Conservation (phyloP, 2,113 vertebrate species). For the Protobothrops mucrosquamatus region DNA sequence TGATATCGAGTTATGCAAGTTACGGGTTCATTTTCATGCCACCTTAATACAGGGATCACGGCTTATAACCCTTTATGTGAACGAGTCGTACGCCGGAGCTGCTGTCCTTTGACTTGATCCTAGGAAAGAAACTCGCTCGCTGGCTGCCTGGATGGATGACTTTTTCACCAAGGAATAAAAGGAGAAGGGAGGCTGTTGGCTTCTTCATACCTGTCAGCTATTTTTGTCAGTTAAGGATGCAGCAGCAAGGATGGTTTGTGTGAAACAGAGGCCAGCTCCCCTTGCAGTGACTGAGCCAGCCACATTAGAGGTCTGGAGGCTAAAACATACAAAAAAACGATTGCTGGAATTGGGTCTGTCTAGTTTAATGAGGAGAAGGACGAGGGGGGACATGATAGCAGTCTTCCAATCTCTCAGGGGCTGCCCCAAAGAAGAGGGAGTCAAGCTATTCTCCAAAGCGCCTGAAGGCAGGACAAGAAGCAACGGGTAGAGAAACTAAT, state of each 20-base stretch:
- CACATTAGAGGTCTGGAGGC: not conserved
- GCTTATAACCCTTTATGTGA: not conserved
- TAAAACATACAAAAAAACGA: too few relatives aligned
- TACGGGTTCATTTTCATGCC: not conserved
- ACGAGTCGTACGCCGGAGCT: not conserved
- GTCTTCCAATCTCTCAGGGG: too few relatives aligned
- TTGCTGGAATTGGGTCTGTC: too few relatives aligned
- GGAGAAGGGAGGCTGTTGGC: not conserved
- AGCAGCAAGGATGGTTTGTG: not conserved
- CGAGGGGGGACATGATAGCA: too few relatives aligned
- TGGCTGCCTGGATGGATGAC: not conserved
- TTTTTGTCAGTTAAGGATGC: not conserved
- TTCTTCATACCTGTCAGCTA: not conserved
- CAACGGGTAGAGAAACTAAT: too few relatives aligned
- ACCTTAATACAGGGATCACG: not conserved
- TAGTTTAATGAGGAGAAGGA: too few relatives aligned
- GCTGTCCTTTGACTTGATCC: not conserved
- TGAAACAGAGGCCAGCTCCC: not conserved
- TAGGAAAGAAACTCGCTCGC: not conserved
- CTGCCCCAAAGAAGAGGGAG: too few relatives aligned
- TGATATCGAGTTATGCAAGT: not conserved
- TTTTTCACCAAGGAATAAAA: not conserved
- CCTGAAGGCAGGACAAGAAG: too few relatives aligned
- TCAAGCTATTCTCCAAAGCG: too few relatives aligned
- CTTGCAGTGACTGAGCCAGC: not conserved